These are phyloP conservation scores for Chromobotia macracanthus DNA, from an alignment of 2,797 vertebrate species.

Conservation along the genomic window DNA sequence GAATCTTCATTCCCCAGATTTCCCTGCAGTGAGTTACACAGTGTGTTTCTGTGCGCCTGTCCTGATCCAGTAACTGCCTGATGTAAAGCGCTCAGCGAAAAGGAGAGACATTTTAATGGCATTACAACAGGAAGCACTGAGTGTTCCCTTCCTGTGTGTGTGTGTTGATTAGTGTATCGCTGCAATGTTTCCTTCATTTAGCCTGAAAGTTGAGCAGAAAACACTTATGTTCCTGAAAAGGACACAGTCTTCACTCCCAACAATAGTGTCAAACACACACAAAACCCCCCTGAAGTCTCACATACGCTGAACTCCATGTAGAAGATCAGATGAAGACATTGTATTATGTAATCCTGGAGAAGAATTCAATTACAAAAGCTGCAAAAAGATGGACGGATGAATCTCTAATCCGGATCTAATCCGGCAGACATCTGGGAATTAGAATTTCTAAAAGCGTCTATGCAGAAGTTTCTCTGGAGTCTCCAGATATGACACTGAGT, in stretches of 20 bases:
- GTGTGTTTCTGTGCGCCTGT: constrained; percentile 33
- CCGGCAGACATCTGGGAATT: background rate
- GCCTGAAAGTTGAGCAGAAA: constrained; percentile 3
- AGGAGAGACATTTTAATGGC: constrained; percentile 70
- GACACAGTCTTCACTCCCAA: background rate
- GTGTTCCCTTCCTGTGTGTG: constrained; percentile 69
- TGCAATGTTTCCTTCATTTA: constrained; percentile 1
- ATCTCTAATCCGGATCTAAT: too few relatives aligned
- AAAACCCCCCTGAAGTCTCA: background rate
- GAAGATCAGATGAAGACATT: background rate
- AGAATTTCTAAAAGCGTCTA: background rate
- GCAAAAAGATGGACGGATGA: background rate
- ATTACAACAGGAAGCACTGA: constrained; percentile 71
- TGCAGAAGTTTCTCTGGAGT: background rate
- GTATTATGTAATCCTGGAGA: background rate
- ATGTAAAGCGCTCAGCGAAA: constrained; percentile 44
- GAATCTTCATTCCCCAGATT: constrained; percentile 56
- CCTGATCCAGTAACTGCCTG: constrained; percentile 43
- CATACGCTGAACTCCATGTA: background rate
- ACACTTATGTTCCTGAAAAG: constrained; percentile 7
- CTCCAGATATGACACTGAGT: background rate
- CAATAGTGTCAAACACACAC: constrained; percentile 8
- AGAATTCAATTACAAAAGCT: background rate
- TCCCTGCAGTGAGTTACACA: constrained; percentile 50
- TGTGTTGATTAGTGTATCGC: background rate